phyloP scores from a whole-genome alignment of 2,113 vertebrate species.

The Litocranius walleri region DNA sequence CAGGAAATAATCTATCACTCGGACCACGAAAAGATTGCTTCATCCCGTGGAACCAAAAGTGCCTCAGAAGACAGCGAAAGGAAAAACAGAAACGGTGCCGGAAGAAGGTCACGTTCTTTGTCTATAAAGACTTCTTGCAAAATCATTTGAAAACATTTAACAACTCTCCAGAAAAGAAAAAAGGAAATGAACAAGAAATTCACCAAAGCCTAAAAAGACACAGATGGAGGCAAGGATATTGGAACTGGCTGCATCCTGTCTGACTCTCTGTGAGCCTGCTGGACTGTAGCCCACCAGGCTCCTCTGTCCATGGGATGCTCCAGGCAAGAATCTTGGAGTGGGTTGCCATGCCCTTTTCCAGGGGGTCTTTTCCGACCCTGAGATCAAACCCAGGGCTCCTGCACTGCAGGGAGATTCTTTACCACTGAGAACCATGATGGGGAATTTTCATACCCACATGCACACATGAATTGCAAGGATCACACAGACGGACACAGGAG shows the following conservation, averaged over 20 bases:
- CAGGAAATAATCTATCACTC: not conserved
- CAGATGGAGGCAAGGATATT: not conserved
- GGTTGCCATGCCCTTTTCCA: not conserved
- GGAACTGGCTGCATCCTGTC: not conserved
- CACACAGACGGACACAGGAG: not conserved
- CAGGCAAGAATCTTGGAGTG: not conserved
- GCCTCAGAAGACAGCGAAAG: not conserved
- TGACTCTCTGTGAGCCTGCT: fast-evolving
- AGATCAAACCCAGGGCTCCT: not conserved
- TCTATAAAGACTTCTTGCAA: not conserved
- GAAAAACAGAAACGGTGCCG: not conserved
- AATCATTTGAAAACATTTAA: not conserved
- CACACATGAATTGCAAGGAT: not conserved
- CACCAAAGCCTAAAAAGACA: fast-evolving
- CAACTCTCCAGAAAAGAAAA: not conserved
- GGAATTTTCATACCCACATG: not conserved
- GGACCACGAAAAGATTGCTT: not conserved
- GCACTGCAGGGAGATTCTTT: not conserved
- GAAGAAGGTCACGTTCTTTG: not conserved
- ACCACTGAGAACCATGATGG: not conserved
- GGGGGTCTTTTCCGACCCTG: not conserved
- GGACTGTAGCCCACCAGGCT: not conserved
- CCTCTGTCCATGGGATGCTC: not conserved
- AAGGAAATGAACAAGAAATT: not conserved
- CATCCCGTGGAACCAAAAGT: not conserved